These are phyloP conservation scores for Willisornis vidua DNA, from an alignment of 2,113 vertebrate species.

Conservation along the genomic window DNA sequence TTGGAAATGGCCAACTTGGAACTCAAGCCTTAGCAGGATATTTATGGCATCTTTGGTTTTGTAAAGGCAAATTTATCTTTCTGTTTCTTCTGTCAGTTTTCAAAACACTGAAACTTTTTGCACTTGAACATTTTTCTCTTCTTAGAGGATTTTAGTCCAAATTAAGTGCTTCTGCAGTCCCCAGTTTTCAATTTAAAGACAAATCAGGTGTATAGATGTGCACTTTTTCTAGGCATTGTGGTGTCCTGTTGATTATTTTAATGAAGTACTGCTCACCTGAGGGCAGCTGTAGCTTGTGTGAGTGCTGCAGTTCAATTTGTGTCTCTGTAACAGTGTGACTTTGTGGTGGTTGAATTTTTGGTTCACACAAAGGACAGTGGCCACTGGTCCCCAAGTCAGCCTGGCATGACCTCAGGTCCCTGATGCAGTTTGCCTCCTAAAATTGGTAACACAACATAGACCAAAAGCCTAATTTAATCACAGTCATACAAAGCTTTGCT, in stretches of 20 bases:
- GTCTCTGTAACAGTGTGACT: background rate
- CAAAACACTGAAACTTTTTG: background rate
- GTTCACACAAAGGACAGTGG: background rate
- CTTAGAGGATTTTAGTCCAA: background rate
- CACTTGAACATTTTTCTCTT: background rate
- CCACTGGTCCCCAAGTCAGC: background rate
- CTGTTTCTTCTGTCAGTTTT: background rate
- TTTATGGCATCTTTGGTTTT: background rate
- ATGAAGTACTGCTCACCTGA: background rate
- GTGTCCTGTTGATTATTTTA: background rate
- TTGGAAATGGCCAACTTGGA: background rate
- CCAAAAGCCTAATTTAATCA: background rate
- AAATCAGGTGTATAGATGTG: background rate
- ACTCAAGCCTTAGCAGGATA: background rate
- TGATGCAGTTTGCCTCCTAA: background rate
- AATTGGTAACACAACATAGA: background rate
- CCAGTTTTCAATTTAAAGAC: background rate
- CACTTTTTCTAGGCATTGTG: background rate
- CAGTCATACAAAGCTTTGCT: background rate
- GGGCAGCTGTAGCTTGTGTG: background rate
- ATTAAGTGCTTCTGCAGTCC: background rate
- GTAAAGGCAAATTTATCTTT: background rate
- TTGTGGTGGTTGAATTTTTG: background rate
- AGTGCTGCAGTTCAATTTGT: conserved; percentile 20
- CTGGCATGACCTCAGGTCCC: background rate